phyloP scores from a whole-genome alignment of 2,113 vertebrate genomes.

The Indri indri region DNA sequence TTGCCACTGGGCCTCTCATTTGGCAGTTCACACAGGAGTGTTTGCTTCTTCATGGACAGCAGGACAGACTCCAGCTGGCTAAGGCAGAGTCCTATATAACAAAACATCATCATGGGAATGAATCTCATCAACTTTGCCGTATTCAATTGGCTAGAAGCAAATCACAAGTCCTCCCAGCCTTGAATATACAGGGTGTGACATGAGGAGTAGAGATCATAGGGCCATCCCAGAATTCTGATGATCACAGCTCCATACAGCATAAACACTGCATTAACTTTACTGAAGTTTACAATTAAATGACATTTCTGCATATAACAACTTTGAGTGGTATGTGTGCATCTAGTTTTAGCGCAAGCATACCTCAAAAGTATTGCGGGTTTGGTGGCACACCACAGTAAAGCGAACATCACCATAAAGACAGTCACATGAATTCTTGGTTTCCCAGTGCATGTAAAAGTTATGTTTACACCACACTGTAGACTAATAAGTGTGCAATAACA shows the following conservation, averaged over 20 bases:
- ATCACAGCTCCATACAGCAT: neutral
- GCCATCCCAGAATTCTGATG: neutral
- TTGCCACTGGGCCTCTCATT: neutral
- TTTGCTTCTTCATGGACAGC: neutral
- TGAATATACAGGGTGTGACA: neutral
- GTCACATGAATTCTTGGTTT: too few species aligned
- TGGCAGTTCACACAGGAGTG: fast-evolving
- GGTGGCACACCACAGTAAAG: too few species aligned
- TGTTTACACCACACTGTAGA: too few species aligned
- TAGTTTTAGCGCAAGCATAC: too few species aligned
- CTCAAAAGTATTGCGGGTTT: too few species aligned
- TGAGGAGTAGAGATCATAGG: neutral
- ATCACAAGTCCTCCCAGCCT: neutral
- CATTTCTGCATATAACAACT: too few species aligned
- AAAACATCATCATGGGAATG: neutral
- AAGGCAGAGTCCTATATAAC: neutral
- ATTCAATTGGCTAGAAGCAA: neutral
- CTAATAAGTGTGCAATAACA: too few species aligned
- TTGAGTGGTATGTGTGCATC: too few species aligned
- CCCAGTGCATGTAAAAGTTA: too few species aligned
- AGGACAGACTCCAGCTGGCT: neutral
- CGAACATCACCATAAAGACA: too few species aligned
- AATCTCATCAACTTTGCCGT: neutral
- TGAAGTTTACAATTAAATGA: neutral
- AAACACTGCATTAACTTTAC: neutral